Percentiles rank a stretch among this genome's conserved stretches.
These are phyloP conservation scores for Pseudomugil gertrudae DNA, from an alignment of 2,797 vertebrate genomes.

Conservation along the genomic window DNA sequence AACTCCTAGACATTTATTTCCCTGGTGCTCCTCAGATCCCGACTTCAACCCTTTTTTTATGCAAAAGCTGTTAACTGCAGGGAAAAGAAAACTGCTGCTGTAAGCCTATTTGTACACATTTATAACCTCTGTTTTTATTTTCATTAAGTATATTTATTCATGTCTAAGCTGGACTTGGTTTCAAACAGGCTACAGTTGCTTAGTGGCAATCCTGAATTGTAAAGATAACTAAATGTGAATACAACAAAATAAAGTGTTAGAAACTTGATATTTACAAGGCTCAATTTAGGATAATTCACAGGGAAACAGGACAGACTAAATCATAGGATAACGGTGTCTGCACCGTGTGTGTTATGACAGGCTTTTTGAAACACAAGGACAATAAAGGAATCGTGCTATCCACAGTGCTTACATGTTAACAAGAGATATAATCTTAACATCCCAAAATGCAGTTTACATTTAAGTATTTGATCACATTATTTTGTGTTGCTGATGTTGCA, in stretches of 20 bases:
- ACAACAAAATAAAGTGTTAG: neutral
- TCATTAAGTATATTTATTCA: neutral
- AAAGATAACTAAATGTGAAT: neutral
- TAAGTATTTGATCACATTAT: neutral
- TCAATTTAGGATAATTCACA: neutral
- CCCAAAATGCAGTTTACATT: neutral
- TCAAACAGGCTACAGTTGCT: neutral
- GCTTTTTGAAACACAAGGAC: neutral
- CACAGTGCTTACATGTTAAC: neutral
- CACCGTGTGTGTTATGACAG: neutral
- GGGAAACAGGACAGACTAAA: neutral
- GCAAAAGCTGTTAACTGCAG: neutral
- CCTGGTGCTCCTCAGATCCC: neutral
- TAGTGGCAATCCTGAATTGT: neutral
- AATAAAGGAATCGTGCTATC: neutral
- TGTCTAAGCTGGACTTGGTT: no score
- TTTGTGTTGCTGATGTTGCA: neutral
- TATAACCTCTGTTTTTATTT: neutral
- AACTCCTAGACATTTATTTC: neutral
- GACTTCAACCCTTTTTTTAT: neutral
- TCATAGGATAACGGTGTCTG: neutral
- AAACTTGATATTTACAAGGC: neutral
- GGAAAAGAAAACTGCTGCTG: neutral
- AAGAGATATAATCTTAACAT: neutral
- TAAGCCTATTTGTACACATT: neutral